Evolutionary conservation across 2,888 invertebrate genomes (phyloP), one percentile per base, ranked within the genome.

Genomic region (Ormyrus nitidulus): DNA sequence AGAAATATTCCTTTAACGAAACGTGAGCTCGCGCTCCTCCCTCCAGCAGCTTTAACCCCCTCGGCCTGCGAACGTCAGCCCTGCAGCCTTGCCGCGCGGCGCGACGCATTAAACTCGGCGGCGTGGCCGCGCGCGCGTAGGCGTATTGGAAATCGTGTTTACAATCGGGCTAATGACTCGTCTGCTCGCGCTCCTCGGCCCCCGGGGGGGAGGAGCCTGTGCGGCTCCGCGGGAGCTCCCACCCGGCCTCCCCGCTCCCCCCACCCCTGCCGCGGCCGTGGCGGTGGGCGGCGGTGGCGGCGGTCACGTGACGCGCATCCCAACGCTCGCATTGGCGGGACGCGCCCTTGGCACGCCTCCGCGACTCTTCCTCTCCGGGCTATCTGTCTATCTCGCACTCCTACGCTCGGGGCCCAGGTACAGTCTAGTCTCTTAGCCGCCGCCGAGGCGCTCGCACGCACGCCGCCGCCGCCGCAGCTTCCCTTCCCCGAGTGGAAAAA

Each of bases 241-340:
- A 65, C 11, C 2, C 61, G 46, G 53, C 53, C 0, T 5, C 53
- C 53, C 19, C 13, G 59, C 58, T 59, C 34, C 48, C 34, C 48
- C 10, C 54, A 11, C 69, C 53, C 11, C 44, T 62, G 48, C 49
- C n/a, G 76, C 58, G 51, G 66, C 56, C 54, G n/a, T n/a, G 68
- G 64, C 61, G 64, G n/a, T 66, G 46, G 79, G 82, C 72, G 68
- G 66, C 71, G 69, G 72, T 66, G 68, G 74, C 70, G 49, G 58
- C 66, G 56, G 74, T 66, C 76, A 82, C 82, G 83, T 83, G 84
- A 82, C 80, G 80, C 19, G 74, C 66, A 78, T 82, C 74, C 72
- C 44, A 65, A 65, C 49, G 68, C 49, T 54, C 54, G 51, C 19
- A 81, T 82, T 82, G 79, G 83, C 68, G 58, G 77, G 77, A 9